A percentile compares a stretch with the other conserved stretches of the same genome.
Conservation (phyloP, 2,888 invertebrate genomes). For the Mycogona germanica region DNA sequence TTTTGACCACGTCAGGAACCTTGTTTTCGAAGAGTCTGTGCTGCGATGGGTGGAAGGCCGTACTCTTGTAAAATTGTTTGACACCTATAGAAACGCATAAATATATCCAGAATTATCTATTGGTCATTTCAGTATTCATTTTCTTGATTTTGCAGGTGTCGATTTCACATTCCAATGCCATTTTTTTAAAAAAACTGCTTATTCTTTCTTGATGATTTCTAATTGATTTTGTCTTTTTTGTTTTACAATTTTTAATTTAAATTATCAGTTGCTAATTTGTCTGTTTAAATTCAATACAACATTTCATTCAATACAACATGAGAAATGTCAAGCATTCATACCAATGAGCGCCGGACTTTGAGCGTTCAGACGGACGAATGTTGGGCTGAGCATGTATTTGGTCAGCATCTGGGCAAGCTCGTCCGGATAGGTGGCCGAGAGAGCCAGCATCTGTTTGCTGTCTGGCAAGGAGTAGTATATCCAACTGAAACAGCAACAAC, state of each 20-base stretch:
- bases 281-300: slow-evolving; percentile 28
- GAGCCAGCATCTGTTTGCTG: slow-evolving; percentile 76
- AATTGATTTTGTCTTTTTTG: no score
- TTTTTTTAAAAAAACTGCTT: no score
- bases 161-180: no score
- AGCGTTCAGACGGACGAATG: slow-evolving; percentile 57
- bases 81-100: slow-evolving; percentile 29
- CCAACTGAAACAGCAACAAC: slow-evolving; percentile 44
- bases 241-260: neutral
- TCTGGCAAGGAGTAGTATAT: slow-evolving; percentile 59
- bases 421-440: slow-evolving; percentile 85
- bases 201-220: no score
- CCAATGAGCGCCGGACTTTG: slow-evolving; percentile 46
- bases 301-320: slow-evolving; percentile 39
- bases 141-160: no score
- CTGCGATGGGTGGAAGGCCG: slow-evolving; percentile 30
- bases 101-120: no score
- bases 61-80: slow-evolving; percentile 31
- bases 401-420: slow-evolving; percentile 55
- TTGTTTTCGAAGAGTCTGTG: slow-evolving; percentile 33
- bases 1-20: slow-evolving; percentile 31
- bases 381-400: slow-evolving; percentile 63
- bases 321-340: slow-evolving; percentile 20
- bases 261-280: neutral
- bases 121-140: no score